Base-by-base conservation (phyloP, 23 tunicate genomes). In the Halocynthia roretzi region DNA sequence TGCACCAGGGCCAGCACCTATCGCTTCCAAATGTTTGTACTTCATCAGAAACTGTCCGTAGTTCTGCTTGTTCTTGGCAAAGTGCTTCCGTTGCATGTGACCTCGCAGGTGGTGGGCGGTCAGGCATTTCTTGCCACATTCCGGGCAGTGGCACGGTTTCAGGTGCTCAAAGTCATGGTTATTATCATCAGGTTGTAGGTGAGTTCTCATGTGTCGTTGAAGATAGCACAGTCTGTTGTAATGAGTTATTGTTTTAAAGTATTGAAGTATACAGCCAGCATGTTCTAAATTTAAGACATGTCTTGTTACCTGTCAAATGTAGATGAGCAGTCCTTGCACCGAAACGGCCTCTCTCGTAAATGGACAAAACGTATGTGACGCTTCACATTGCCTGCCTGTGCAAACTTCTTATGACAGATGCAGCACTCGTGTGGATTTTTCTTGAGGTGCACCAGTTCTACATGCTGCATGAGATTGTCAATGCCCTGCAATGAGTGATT, bases 351-450 rank as follows among this genome's bases (percentile, higher is more conserved):
- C 52, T 92, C 87, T 11, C 87, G 87, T 54, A 92, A 71, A 80
- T 92, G 98, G 48, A 92, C 98, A 61, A 86, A 86, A 52, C 98
- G 84, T 66, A 92, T 86, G 61, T 92, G 98, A 6, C 98, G 72
- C 70, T 92, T 92, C 21, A 86, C 98, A 69, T 92, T 92, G 75
- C 98, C 98, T 50, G 98, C 93, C 51, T 92, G 98, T 5, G 98
- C 91, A 82, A 92, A 92, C 48, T 80, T 68, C 84, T 92, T 92
- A 40, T 80, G 74, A 66, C 98, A 92, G 14, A 92, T 86, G 71
- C 93, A 86, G 54, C 98, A 92, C 58, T 82, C 85, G 20, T 92
- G 80, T 6, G 98, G 92, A 67, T 92, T 86, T n/a, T 22, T 54
- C 31, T 69, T 78, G 66, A 92, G 52, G 68, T 92, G 98, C 22